phyloP scores from a whole-genome alignment of 2,888 invertebrate species.

The Agrilus cyanescens region DNA sequence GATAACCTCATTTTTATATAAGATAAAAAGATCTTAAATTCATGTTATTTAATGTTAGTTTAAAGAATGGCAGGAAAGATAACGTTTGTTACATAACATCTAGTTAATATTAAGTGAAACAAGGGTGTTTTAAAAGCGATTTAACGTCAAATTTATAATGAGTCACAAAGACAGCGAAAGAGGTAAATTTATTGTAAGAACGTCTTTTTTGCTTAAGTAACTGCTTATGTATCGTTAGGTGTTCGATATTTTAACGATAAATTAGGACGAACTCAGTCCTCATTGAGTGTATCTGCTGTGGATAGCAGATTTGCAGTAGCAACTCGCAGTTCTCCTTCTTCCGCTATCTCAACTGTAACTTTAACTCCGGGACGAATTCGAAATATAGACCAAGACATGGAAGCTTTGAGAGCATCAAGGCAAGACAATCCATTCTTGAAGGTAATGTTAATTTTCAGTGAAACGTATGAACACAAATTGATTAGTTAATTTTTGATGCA shows the following conservation, averaged over 20 bases:
- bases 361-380: constrained; percentile 62
- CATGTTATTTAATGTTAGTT: no score
- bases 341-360: constrained; percentile 51
- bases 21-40: no score
- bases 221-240: constrained; percentile 7
- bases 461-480: background rate
- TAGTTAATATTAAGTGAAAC: no score
- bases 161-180: no score
- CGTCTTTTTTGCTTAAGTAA: background rate
- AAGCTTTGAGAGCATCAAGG: constrained; percentile 64
- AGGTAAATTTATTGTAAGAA: no score
- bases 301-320: constrained; percentile 33
- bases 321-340: constrained; percentile 36
- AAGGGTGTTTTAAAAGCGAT: no score
- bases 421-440: constrained; percentile 78
- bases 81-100: no score
- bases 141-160: no score
- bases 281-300: constrained; percentile 32
- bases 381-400: constrained; percentile 77
- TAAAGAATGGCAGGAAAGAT: no score
- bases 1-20: no score
- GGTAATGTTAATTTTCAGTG: constrained; percentile 34
- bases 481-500: constrained; percentile 29
- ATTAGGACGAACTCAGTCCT: constrained; percentile 31
- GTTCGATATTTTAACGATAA: constrained; percentile 17